Conservation (phyloP, 2,113 vertebrate species). For the Dissostichus mawsoni region DNA sequence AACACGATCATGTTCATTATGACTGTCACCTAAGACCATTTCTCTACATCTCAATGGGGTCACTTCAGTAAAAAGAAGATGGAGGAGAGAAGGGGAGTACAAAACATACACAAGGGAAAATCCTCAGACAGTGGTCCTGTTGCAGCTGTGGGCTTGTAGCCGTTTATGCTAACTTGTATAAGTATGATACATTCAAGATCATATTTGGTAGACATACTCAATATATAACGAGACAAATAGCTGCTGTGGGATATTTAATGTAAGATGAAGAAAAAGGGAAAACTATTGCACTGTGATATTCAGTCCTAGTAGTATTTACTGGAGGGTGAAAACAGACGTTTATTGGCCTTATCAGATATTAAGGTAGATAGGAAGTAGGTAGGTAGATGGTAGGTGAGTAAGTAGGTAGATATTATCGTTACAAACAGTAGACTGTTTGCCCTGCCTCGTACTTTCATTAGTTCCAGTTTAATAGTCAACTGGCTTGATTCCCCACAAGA, state of each 20-base stretch:
- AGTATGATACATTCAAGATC: background rate
- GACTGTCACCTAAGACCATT: conserved; percentile 99
- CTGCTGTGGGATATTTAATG: background rate
- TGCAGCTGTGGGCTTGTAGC: conserved; percentile 7
- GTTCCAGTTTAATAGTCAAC: conserved; percentile 34
- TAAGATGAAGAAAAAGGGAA: background rate
- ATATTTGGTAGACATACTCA: background rate
- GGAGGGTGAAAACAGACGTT: background rate
- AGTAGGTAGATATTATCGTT: background rate
- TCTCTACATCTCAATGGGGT: conserved; percentile 99
- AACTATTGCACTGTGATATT: background rate
- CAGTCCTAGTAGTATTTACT: background rate
- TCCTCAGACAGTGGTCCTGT: conserved; percentile 20
- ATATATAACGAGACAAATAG: background rate
- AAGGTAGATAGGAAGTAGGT: conserved; percentile 10
- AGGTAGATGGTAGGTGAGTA: background rate
- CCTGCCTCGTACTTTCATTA: conserved; percentile 30
- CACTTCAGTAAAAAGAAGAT: conserved; percentile 91
- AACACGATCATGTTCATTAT: conserved; percentile 99
- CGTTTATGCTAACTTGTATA: background rate
- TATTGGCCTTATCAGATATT: conserved; percentile 1
- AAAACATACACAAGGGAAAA: conserved; percentile 61
- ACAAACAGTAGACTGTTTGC: conserved; percentile 4
- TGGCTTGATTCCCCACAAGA: conserved; percentile 38
- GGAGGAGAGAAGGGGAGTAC: conserved; percentile 82